These are phyloP conservation scores for Atherinosoma microstoma DNA, from an alignment of 2,797 vertebrate species.

Conservation along the genomic window DNA sequence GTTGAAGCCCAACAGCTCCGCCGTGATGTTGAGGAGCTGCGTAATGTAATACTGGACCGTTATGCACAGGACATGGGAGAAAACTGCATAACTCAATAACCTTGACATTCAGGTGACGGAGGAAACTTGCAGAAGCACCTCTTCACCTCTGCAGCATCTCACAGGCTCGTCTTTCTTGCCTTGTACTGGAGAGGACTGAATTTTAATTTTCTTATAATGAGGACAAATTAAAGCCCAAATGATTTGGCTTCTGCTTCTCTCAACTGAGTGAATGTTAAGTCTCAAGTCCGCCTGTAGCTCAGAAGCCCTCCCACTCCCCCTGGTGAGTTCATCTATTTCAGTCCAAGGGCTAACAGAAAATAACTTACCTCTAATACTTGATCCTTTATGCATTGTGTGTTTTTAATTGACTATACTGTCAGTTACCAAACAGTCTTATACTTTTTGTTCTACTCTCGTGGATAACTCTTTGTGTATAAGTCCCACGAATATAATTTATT, in stretches of 20 bases:
- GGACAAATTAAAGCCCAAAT: slow-evolving; percentile 68
- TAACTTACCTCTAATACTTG: slow-evolving; percentile 80
- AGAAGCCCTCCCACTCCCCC: slow-evolving; percentile 37
- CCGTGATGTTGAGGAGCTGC: slow-evolving; percentile 92
- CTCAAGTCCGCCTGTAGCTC: slow-evolving; percentile 65
- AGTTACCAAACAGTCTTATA: slow-evolving; percentile 78
- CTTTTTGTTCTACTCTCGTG: slow-evolving; percentile 55
- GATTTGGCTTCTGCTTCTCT: slow-evolving; percentile 56
- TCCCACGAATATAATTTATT: slow-evolving; percentile 75
- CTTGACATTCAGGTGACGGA: slow-evolving; percentile 9
- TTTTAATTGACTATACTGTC: slow-evolving; percentile 50
- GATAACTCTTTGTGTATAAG: slow-evolving; percentile 58
- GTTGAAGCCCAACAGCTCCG: slow-evolving; percentile 90
- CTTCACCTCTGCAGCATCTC: slow-evolving; percentile 24
- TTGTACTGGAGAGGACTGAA: slow-evolving; percentile 44
- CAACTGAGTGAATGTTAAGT: slow-evolving; percentile 41
- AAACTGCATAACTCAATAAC: slow-evolving; percentile 95
- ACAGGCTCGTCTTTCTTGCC: slow-evolving; percentile 25
- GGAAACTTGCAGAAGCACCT: slow-evolving; percentile 14
- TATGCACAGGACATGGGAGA: slow-evolving; percentile 99
- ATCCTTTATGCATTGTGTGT: slow-evolving; percentile 62
- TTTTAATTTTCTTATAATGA: slow-evolving; percentile 54
- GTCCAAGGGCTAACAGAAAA: slow-evolving; percentile 78
- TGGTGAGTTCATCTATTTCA: slow-evolving; percentile 72
- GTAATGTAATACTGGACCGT: slow-evolving; percentile 93